These are phyloP conservation scores for Enoplosus armatus DNA, from an alignment of 2,797 vertebrate species.

Conservation along the genomic window DNA sequence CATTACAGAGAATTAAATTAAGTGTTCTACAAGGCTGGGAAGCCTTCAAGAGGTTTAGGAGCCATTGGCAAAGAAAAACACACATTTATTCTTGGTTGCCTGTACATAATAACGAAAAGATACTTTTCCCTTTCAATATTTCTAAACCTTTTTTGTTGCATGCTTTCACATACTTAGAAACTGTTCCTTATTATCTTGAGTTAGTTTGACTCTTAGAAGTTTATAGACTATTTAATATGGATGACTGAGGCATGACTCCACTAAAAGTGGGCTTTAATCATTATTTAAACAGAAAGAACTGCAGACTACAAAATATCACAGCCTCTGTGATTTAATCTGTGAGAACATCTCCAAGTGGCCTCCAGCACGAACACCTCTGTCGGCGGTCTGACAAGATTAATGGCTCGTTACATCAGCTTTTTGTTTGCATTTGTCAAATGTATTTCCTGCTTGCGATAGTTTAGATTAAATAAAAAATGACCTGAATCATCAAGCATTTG, in stretches of 20 bases:
- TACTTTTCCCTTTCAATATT: neutral
- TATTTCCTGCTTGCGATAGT: constrained; percentile 40
- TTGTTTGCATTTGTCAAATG: constrained; percentile 34
- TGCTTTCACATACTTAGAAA: constrained; percentile 1
- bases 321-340: constrained; percentile 6
- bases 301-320: neutral
- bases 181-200: neutral
- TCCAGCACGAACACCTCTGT: constrained; percentile 1
- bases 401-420: constrained; percentile 5
- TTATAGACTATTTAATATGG: constrained; percentile 1
- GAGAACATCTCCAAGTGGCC: constrained; percentile 10
- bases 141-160: neutral
- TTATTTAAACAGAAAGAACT: constrained; percentile 4
- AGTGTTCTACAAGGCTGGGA: neutral
- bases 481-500: constrained; percentile 44
- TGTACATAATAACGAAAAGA: neutral
- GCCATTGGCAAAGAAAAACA: neutral
- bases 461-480: constrained; percentile 43
- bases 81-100: neutral
- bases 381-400: constrained; percentile 42
- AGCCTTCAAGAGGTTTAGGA: constrained; percentile 1
- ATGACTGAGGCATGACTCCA: neutral
- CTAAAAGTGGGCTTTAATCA: neutral
- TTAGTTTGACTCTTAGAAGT: neutral
- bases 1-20: neutral